Conservation (phyloP, 2,797 vertebrate genomes). For the Lepus townsendii region DNA sequence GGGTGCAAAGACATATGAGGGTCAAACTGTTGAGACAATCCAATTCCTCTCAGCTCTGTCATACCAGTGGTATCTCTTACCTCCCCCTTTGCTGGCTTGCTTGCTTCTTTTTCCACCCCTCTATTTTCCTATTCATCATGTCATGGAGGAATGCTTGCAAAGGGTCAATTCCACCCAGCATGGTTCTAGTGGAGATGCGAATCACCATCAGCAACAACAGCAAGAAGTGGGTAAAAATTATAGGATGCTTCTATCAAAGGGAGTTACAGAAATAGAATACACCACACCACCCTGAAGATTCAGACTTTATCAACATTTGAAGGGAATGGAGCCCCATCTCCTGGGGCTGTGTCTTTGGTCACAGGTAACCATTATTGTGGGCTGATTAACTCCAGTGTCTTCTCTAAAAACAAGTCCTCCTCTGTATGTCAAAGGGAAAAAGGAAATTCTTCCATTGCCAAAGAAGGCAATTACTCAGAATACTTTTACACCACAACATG, state of each 20-base stretch:
- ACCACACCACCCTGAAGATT: conserved; percentile 75
- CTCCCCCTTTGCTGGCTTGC: conserved; percentile 3
- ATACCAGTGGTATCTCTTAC: not conserved
- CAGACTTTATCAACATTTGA: conserved; percentile 77
- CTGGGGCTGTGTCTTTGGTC: conserved; percentile 77
- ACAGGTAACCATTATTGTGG: conserved; percentile 79
- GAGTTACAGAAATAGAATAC: conserved; percentile 84
- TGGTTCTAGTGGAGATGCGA: conserved; percentile 75
- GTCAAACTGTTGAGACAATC: not conserved
- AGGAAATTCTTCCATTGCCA: conserved; percentile 75
- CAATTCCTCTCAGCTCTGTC: not conserved
- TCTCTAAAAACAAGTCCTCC: conserved; percentile 71
- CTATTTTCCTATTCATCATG: conserved; percentile 68
- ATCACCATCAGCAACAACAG: conserved; percentile 78
- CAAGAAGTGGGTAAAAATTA: conserved; percentile 79
- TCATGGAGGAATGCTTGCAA: conserved; percentile 64
- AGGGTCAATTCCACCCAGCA: conserved; percentile 77
- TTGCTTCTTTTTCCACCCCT: conserved; percentile 57
- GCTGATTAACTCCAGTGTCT: conserved; percentile 60
- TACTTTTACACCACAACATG: conserved; percentile 62
- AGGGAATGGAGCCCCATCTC: conserved; percentile 75
- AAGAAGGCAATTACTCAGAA: conserved; percentile 64
- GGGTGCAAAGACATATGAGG: conserved; percentile 13
- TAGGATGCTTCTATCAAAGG: conserved; percentile 78
- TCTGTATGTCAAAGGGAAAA: conserved; percentile 73